These are phyloP conservation scores for Halesus radiatus DNA, from an alignment of 1,140 invertebrate genomes.

Conservation along the genomic window DNA sequence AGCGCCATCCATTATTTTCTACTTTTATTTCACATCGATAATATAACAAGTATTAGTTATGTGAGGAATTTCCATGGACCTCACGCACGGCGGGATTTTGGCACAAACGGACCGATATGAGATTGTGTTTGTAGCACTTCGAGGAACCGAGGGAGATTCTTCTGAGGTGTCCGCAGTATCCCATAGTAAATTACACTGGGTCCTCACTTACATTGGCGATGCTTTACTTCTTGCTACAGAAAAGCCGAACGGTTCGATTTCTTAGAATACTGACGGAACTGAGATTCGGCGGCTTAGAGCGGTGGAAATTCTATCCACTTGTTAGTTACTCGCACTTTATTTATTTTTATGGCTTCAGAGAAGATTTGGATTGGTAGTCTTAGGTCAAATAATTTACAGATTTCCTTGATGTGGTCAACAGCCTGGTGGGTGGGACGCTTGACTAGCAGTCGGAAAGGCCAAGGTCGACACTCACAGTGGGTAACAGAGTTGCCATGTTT, in stretches of 20 bases:
- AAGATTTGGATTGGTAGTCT: too few species aligned
- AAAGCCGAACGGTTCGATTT: neutral
- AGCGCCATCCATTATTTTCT: too few species aligned
- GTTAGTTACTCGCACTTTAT: too few species aligned
- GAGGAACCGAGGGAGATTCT: neutral
- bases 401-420: too few species aligned
- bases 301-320: neutral
- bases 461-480: too few species aligned
- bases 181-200: neutral
- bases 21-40: too few species aligned
- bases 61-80: constrained; percentile 6
- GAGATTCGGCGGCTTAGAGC: neutral
- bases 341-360: too few species aligned
- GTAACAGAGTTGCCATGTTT: too few species aligned
- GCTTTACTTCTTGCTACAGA: neutral
- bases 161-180: constrained; percentile 3
- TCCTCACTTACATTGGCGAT: neutral
- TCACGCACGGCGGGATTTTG: constrained; percentile 1
- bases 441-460: too few species aligned
- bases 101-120: neutral
- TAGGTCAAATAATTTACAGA: too few species aligned
- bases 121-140: constrained; percentile 22
- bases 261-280: neutral
- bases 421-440: too few species aligned
- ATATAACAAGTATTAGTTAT: neutral